Base-by-base conservation (phyloP, 2,113 vertebrate genomes). In the Pollachius pollachius region DNA sequence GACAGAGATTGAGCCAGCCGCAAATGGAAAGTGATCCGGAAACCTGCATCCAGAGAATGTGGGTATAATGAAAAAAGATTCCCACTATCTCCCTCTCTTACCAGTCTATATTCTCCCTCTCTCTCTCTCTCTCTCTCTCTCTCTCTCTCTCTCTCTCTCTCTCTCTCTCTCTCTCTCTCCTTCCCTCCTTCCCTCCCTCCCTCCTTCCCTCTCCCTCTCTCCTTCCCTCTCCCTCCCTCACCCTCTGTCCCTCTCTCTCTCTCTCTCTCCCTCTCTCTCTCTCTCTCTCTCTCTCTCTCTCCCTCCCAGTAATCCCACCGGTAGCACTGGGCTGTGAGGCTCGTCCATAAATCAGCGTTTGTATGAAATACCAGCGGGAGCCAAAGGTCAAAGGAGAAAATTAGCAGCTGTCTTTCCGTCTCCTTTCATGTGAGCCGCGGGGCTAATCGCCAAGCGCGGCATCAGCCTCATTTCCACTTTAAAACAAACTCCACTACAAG, bases 401-500 rank as follows among this genome's bases (percentile, higher is more conserved):
- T 92, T 84, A 91, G 86, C 89, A 85, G 85, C 87, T 88, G 85
- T 85, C 80, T 83, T 83, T 85, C 87, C 82, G 81, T 88, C 77
- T 85, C 74, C 89, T 90, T 89, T 91, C 80, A 90, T 91, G 87
- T 89, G 82, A 82, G 86, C 88, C 73, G 7, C 67, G n/a, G 87
- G 89, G 88, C 85, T 87, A 90, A 89, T 87, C 78, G 80, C 83
- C 80, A 84, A 84, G 85, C 80, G 62, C 70, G 65, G 65, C 83
- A 86, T 89, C 86, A 82, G 83, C 83, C 82, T 90, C 85, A 88
- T 92, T 91, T 90, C 84, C 88, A 89, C 89, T 90, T 88, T 87
- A 89, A 88, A 90, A 92, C 86, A 87, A 89, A 87, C 82, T 83
- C 77, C 70, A 78, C 73, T 61, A 89, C 83, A 81, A 78, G 83